Evolutionary conservation across 1,140 invertebrate genomes (phyloP), one percentile per base, ranked within the genome.

Genomic region (Papilio helenus): DNA sequence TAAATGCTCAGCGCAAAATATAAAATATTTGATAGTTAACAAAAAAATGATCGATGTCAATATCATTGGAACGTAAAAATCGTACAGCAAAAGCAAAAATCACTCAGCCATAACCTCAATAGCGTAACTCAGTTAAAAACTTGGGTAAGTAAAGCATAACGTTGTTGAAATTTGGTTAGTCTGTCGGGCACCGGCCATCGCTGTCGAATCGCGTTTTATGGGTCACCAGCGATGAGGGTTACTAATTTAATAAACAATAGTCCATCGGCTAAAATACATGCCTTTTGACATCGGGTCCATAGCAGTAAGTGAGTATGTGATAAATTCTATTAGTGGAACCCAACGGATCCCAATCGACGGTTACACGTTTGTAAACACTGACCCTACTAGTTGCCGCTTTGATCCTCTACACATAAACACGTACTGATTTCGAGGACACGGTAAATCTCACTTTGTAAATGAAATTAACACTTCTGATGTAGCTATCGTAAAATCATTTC

Each of bases 161-260:
- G 73, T 26, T 49, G 46, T 9, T 76, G 72, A 76, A 76, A 76
- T 76, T 76, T 76, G 73, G 73, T 76, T 76, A 76, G 49, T 49
- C 44, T n/a, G 26, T 26, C 58, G 58, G 58, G 12, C 58, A 61
- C 23, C 42, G 73, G 16, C 16, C 73, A 29, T n/a, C 49, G 44
- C 49, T 51, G 73, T 76, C 73, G 73, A 76, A 58, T 51, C 73
- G 49, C 73, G 73, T 76, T 76, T 51, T 51, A 76, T 51, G 73
- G 73, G 73, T 76, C 73, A 76, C 23, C 26, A 51, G 73, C 26
- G 73, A 76, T 76, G 73, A 80, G 80, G 80, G 80, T 80, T 14
- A n/a, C n/a, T 80, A 77, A 80, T 80, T 80, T 77, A 80, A 80
- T 80, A 80, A 80, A 80, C 73, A 80, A 80, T 80, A 76, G 68